Evolutionary conservation across 2,113 vertebrate species (phyloP), one percentile per base, ranked within the genome.

Genomic region (Dipodomys merriami): DNA sequence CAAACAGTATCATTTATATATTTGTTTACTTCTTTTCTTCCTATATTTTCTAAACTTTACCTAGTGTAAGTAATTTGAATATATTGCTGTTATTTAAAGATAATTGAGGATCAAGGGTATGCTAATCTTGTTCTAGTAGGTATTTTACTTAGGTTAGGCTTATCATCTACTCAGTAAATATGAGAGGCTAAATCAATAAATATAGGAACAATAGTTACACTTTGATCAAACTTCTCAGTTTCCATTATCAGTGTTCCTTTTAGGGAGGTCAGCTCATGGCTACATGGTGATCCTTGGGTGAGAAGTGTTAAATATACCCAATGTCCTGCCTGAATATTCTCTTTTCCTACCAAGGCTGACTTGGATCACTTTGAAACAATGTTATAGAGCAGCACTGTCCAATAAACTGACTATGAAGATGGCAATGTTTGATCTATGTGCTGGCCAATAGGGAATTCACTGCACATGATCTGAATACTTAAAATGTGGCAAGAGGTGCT

Each of bases 111-210:
- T 85, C 16, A 35, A n/a, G 35, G 30, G 8, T 49, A 74, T 87
- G 33, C n/a, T 62, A 60, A 73, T 76, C 39, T 86, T 93, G n/a
- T 65, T 86, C 90, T 84, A 86, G 87, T 23, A 82, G 57, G 7
- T 25, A 79, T 85, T 89, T 94, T 83, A 90, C 33, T 96, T 95
- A 86, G 30, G 5, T 60, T 49, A 82, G 62, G 44, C 23, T 71
- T 95, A 77, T 68, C 64, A 74, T 62, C 25, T 46, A 69, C n/a
- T 93, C 67, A 90, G 77, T 53, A 81, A 60, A 81, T 7, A 71
- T 83, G 10, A 72, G 57, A 10, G 60, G 29, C 20, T 89, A 76
- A 60, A 67, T 84, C 29, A 44, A 68, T 53, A 64, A 53, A 49
- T 60, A 19, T 5, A 82, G 22, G 68, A 79, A 81, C 49, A 65